Base-by-base conservation (phyloP, 2,797 vertebrate genomes). In the Peromyscus eremicus region DNA sequence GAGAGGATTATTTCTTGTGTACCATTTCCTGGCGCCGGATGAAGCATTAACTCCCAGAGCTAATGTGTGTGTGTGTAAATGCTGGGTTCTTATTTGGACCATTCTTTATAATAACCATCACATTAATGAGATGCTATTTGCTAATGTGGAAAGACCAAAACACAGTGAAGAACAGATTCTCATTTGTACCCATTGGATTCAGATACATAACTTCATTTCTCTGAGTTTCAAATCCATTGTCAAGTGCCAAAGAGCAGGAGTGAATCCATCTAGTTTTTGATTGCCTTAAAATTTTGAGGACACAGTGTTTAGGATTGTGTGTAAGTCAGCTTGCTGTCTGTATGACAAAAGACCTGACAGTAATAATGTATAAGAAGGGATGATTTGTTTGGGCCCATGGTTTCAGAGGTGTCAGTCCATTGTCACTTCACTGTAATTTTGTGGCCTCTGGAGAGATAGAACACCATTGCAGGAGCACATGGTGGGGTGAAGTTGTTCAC, bases 1-100 rank as follows among this genome's bases (percentile, higher is more conserved):
- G 71, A 75, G 25, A 94, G 52, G 14, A n/a, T 84, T 27, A 40
- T 64, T 91, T 89, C 92, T 87, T 86, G 14, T 52, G 46, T 88
- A 85, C 83, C 62, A 92, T 43, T 40, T 19, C 21, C 4, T 82
- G 49, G 23, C 3, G 1, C 52, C 16, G 4, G 3, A 17, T 70
- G 80, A 81, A 60, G 34, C 49, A 70, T 52, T 62, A 37, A 17
- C 57, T 93, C 60, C 75, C 37, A 43, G 4, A 21, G 21, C 37
- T 55, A 25, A 19, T 14, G 52, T 3, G 14, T 55, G 52, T 55
- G 49, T 52, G 6, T 81, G 27, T 29, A 46, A 52, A 64, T 77
- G 2, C 9, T 75, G 66, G 37, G 71, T 62, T 92, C 93, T 94
- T 81, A 13, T 84, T 46, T 73, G 37, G n/a, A 62, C 8, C 3